These are phyloP conservation scores for Brachyptera putata DNA, from an alignment of 2,888 invertebrate genomes.

Conservation along the genomic window DNA sequence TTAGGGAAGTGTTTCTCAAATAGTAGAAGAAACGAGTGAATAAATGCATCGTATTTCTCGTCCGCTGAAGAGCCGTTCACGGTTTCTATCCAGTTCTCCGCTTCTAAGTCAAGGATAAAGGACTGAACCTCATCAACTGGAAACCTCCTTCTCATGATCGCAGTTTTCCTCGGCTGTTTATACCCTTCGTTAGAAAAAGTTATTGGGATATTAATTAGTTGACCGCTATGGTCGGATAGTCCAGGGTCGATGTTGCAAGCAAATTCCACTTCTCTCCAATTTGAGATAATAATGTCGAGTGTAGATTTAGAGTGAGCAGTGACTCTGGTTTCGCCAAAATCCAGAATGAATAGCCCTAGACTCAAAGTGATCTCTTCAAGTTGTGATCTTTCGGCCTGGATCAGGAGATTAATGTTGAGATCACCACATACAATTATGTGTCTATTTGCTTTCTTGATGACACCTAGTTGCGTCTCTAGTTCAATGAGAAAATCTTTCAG, in stretches of 20 bases:
- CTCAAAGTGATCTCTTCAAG: no score
- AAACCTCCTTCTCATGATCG: neutral
- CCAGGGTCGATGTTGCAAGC: conserved; percentile 1
- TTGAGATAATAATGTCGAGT: neutral
- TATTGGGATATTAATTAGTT: neutral
- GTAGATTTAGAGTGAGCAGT: neutral
- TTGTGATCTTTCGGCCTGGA: neutral
- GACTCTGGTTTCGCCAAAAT: neutral
- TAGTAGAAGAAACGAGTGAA: neutral
- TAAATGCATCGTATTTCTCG: neutral
- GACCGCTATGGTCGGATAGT: neutral
- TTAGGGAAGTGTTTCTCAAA: neutral
- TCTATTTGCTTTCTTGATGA: neutral
- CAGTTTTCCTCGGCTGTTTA: neutral
- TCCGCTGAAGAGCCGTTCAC: neutral
- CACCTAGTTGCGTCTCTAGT: no score
- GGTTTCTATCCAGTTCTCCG: neutral
- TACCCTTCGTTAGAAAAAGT: neutral
- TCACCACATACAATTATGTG: neutral
- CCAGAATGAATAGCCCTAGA: no score
- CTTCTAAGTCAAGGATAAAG: neutral
- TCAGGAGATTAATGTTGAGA: neutral
- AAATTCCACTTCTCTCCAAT: neutral
- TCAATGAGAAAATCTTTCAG: no score
- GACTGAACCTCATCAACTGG: neutral